Evolutionary conservation across 1,140 invertebrate genomes (phyloP).

Genomic region (Ericerus pela): DNA sequence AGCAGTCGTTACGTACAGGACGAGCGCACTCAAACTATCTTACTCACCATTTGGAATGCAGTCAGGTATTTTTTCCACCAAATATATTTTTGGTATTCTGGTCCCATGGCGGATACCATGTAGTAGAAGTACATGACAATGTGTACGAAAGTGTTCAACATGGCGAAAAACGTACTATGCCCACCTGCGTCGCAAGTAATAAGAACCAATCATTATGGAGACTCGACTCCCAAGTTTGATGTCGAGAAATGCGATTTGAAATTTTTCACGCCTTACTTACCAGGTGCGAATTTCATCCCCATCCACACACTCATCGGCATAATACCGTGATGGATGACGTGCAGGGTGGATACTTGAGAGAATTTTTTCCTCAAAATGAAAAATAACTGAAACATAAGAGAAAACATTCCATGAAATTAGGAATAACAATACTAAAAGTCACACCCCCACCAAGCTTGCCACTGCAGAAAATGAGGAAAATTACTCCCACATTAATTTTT

Average conservation of each 20-base stretch:
- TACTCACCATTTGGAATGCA: conserved; percentile 70
- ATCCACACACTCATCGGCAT: conserved; percentile 94
- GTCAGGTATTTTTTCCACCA: conserved; percentile 96
- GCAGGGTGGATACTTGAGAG: conserved; percentile 78
- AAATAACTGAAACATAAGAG: conserved; percentile 52
- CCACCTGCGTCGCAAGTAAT: no score
- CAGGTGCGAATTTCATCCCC: conserved; percentile 89
- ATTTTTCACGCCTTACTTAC: conserved; percentile 33
- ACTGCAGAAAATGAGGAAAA: no score
- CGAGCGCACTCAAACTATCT: not conserved
- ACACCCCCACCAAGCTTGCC: no score
- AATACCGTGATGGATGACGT: conserved; percentile 88
- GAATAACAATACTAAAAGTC: no score
- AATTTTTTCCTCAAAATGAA: conserved; percentile 84
- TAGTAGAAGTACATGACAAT: conserved; percentile 93
- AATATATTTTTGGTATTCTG: conserved; percentile 72
- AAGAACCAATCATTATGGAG: no score
- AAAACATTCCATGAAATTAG: no score
- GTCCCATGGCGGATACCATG: conserved; percentile 79
- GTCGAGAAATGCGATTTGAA: not conserved
- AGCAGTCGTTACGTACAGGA: not conserved
- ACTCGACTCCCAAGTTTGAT: no score
- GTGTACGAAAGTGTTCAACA: conserved; percentile 85
- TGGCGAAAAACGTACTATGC: conserved; percentile 79
- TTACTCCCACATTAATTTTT: no score